A percentile compares a stretch with the other conserved stretches of the same genome.
phyloP scores from a whole-genome alignment of 92 coral and sea anemone species.

The Palythoa grandis region DNA sequence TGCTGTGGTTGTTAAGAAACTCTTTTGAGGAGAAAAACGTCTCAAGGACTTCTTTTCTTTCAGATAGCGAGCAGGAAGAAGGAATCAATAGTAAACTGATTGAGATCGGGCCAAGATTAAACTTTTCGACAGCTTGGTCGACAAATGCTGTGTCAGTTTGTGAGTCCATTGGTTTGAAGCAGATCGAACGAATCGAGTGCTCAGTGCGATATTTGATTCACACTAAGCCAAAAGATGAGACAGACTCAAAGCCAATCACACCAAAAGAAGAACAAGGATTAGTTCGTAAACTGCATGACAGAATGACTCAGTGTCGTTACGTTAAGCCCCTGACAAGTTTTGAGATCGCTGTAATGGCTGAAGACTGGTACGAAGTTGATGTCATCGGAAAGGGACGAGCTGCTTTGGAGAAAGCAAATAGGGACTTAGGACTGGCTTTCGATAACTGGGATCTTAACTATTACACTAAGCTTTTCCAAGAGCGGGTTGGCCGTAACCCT shows the following conservation, averaged over 20 bases:
- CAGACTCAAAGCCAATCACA: conserved; percentile 44
- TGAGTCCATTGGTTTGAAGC: conserved; percentile 79
- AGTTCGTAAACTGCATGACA: conserved; percentile 81
- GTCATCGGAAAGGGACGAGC: conserved; percentile 69
- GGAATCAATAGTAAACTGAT: conserved; percentile 49
- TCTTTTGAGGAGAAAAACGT: conserved; percentile 82
- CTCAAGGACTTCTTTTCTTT: conserved; percentile 60
- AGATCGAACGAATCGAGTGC: conserved; percentile 81
- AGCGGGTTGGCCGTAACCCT: conserved; percentile 86
- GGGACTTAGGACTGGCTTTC: conserved; percentile 91
- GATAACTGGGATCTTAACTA: conserved; percentile 96
- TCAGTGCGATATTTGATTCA: conserved; percentile 78
- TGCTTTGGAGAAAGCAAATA: conserved; percentile 86
- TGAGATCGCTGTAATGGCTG: conserved; percentile 63
- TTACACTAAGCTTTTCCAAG: conserved; percentile 83
- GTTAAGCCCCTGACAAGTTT: conserved; percentile 79
- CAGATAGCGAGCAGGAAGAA: conserved; percentile 21
- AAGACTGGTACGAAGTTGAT: conserved; percentile 85
- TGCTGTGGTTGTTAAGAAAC: conserved; percentile 76
- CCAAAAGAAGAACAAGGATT: conserved; percentile 74
- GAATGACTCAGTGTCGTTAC: conserved; percentile 96
- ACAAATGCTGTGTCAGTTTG: conserved; percentile 98
- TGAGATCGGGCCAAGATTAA: conserved; percentile 95
- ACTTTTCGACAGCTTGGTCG: conserved; percentile 98
- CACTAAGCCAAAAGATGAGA: conserved; percentile 48